Conservation (phyloP, 1,140 invertebrate species). For the Phthorimaea operculella region DNA sequence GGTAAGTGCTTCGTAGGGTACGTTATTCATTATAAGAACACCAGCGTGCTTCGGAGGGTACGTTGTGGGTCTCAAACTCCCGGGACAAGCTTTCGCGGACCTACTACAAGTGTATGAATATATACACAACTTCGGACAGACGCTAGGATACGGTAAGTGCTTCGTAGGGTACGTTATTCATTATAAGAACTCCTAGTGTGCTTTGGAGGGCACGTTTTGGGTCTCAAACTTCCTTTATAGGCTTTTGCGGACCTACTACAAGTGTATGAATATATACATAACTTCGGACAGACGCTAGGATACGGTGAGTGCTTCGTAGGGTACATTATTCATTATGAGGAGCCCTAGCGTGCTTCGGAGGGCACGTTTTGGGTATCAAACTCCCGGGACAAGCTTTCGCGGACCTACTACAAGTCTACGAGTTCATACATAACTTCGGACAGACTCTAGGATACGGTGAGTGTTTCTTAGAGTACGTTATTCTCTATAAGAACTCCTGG, state of each 20-base stretch:
- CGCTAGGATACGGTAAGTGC: slow-evolving; percentile 90
- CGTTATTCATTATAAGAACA: too few relatives aligned
- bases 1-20: too few relatives aligned
- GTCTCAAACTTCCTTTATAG: slow-evolving; percentile 83
- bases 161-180: too few relatives aligned
- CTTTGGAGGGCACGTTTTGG: too few relatives aligned
- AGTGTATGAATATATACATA: slow-evolving; percentile 95
- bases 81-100: slow-evolving; percentile 91
- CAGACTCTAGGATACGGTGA: slow-evolving; percentile 92
- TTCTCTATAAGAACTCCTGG: too few relatives aligned
- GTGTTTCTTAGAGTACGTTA: too few relatives aligned
- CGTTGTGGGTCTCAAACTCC: slow-evolving; percentile 83
- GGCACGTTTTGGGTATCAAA: too few relatives aligned
- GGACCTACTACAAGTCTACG: slow-evolving; percentile 92
- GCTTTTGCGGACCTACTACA: slow-evolving; percentile 93
- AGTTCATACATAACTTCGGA: slow-evolving; percentile 96
- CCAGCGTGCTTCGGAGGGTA: too few relatives aligned
- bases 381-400: slow-evolving; percentile 89
- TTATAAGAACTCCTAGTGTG: too few relatives aligned
- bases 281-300: slow-evolving; percentile 93
- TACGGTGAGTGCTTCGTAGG: too few relatives aligned
- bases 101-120: slow-evolving; percentile 95
- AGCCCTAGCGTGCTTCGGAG: too few relatives aligned
- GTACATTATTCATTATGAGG: too few relatives aligned
- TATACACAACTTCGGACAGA: slow-evolving; percentile 94